These are phyloP conservation scores for Polyommatus iphigenia DNA, from an alignment of 2,888 invertebrate genomes.

Conservation along the genomic window DNA sequence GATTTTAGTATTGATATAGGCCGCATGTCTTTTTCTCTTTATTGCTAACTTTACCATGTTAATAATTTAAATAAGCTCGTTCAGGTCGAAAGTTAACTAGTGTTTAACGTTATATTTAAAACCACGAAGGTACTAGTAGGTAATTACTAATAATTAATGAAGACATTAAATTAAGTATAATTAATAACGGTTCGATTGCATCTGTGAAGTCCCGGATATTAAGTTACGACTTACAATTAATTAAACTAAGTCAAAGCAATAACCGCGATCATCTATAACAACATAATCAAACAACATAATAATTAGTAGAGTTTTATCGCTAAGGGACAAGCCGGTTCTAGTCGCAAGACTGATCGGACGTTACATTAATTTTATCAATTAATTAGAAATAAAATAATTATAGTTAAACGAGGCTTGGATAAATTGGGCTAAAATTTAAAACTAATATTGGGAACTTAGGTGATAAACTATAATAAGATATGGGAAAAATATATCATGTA, in stretches of 20 bases:
- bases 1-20: no score
- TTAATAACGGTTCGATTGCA: not conserved
- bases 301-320: constrained; percentile 23
- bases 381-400: not conserved
- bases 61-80: no score
- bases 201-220: not conserved
- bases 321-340: constrained; percentile 2
- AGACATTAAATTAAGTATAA: not conserved
- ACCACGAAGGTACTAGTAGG: not conserved
- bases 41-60: no score
- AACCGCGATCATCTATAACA: constrained; percentile 9
- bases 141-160: not conserved
- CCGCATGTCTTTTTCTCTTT: no score
- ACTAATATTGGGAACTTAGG: no score
- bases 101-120: not conserved
- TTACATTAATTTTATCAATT: constrained; percentile 6
- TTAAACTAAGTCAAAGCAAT: constrained; percentile 16
- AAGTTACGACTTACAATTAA: constrained; percentile 9
- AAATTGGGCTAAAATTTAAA: not conserved
- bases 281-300: constrained; percentile 22
- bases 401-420: not conserved
- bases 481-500: no score
- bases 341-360: constrained; percentile 6
- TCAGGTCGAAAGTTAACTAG: not conserved
- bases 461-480: no score